Percentiles rank a stretch among this genome's conserved stretches.
Conservation (phyloP, 1,140 invertebrate species). For the Drosophila prosaltans region DNA sequence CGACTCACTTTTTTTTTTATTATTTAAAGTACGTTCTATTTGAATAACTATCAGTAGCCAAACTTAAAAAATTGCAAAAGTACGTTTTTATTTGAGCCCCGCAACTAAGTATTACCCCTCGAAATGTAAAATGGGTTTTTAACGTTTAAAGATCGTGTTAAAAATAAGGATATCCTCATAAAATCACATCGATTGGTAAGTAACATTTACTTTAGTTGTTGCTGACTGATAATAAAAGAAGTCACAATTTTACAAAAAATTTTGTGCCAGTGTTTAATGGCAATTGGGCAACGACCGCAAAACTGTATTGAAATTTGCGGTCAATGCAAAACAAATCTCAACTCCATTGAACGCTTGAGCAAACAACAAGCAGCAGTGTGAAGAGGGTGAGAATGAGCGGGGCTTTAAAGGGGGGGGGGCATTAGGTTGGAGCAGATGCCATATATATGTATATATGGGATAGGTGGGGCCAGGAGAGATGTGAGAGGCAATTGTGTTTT, state of each 20-base stretch:
- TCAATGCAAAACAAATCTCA: slow-evolving; percentile 79
- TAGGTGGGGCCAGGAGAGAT: slow-evolving; percentile 9
- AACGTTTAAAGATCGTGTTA: too few relatives aligned
- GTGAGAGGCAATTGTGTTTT: slow-evolving; percentile 78
- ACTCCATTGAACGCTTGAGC: slow-evolving; percentile 61
- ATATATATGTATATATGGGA: slow-evolving; percentile 1
- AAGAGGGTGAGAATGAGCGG: not conserved
- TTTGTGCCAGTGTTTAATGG: slow-evolving; percentile 48
- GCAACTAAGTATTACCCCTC: too few relatives aligned
- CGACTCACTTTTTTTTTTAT: too few relatives aligned
- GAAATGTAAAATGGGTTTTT: too few relatives aligned
- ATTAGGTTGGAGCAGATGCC: not conserved
- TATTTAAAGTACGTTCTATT: too few relatives aligned
- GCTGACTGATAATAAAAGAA: not conserved
- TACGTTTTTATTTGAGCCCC: too few relatives aligned
- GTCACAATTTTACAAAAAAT: not conserved
- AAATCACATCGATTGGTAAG: too few relatives aligned
- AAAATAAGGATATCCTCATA: too few relatives aligned
- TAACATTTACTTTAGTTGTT: not conserved
- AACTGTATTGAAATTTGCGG: slow-evolving; percentile 80
- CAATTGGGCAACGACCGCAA: slow-evolving; percentile 70
- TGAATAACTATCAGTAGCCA: too few relatives aligned
- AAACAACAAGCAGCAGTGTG: slow-evolving; percentile 26
- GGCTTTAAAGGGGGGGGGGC: too few relatives aligned
- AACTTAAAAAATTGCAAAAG: too few relatives aligned